Percentiles rank a stretch among this genome's conserved stretches.
phyloP scores from a whole-genome alignment of 1,140 invertebrate species.

The Penaeus japonicus region DNA sequence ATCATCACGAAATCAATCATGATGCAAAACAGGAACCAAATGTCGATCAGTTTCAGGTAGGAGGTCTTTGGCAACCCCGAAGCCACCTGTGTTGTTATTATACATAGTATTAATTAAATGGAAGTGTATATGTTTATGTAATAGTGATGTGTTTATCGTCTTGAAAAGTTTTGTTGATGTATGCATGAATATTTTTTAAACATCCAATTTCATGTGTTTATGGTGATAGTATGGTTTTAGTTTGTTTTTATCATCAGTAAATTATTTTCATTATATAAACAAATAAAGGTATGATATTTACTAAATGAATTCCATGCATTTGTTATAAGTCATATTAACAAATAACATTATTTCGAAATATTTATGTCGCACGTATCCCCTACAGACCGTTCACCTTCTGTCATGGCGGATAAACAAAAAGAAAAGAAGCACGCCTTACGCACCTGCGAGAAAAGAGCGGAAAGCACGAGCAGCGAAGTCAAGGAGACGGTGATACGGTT shows the following conservation, averaged over 20 bases:
- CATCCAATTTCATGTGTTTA: no score
- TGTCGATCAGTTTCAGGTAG: slow-evolving; percentile 54
- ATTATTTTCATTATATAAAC: no score
- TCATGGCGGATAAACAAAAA: no score
- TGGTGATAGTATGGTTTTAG: no score
- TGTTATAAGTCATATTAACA: neutral
- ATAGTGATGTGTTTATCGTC: no score
- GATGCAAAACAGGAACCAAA: slow-evolving; percentile 58
- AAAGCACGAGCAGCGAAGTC: slow-evolving; percentile 52
- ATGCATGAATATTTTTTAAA: no score
- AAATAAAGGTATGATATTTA: no score
- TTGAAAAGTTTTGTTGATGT: no score
- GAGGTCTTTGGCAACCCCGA: slow-evolving; percentile 48
- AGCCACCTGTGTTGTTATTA: slow-evolving; percentile 13
- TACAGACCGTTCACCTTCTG: neutral
- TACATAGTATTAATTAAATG: no score
- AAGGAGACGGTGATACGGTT: slow-evolving; percentile 55
- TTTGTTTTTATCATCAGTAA: no score
- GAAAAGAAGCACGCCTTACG: neutral
- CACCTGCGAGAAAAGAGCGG: slow-evolving; percentile 54
- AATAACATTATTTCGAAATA: neutral
- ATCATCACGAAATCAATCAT: slow-evolving; percentile 46
- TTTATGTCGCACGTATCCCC: neutral
- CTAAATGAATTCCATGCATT: no score
- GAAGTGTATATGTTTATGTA: no score